A percentile compares a stretch with the other conserved stretches of the same genome.
These are phyloP conservation scores for Lordiphosa clarofinis DNA, from an alignment of 1,140 invertebrate genomes.

Conservation along the genomic window DNA sequence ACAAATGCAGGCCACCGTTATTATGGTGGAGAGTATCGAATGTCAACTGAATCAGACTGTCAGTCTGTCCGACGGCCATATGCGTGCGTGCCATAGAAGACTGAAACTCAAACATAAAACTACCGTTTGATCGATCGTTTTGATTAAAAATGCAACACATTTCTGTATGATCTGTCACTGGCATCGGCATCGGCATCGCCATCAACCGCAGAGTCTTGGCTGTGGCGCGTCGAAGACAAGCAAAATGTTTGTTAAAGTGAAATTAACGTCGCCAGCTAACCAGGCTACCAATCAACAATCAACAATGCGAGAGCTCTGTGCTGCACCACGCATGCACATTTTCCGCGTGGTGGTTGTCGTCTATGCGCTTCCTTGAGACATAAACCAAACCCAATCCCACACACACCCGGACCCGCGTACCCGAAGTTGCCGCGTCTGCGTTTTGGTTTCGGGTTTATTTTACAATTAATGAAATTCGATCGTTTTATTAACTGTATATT, in stretches of 20 bases:
- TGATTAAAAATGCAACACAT: conserved; percentile 79
- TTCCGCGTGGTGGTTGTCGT: conserved; percentile 62
- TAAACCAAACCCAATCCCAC: conserved; percentile 18
- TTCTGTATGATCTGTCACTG: conserved; percentile 78
- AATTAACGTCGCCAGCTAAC: conserved; percentile 73
- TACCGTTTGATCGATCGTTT: conserved; percentile 79
- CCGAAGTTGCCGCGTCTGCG: conserved; percentile 5
- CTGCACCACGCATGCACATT: conserved; percentile 36
- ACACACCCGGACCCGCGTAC: not conserved
- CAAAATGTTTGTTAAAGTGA: conserved; percentile 79
- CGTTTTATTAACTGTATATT: conserved; percentile 75
- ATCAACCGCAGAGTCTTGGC: conserved; percentile 35
- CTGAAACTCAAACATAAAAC: conserved; percentile 58
- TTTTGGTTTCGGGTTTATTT: conserved; percentile 59
- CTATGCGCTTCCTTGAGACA: conserved; percentile 50
- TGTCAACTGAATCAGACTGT: conserved; percentile 64
- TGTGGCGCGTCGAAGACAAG: conserved; percentile 40
- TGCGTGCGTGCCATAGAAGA: conserved; percentile 26
- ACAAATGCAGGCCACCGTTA: conserved; percentile 44
- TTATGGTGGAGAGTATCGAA: conserved; percentile 49
- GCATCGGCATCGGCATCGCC: conserved; percentile 23
- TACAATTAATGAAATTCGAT: conserved; percentile 79
- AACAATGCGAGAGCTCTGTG: conserved; percentile 56
- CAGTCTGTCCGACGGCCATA: conserved; percentile 56
- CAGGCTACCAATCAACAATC: conserved; percentile 71